Base-by-base conservation (phyloP, 2,888 invertebrate species). In the Unio delphinus region DNA sequence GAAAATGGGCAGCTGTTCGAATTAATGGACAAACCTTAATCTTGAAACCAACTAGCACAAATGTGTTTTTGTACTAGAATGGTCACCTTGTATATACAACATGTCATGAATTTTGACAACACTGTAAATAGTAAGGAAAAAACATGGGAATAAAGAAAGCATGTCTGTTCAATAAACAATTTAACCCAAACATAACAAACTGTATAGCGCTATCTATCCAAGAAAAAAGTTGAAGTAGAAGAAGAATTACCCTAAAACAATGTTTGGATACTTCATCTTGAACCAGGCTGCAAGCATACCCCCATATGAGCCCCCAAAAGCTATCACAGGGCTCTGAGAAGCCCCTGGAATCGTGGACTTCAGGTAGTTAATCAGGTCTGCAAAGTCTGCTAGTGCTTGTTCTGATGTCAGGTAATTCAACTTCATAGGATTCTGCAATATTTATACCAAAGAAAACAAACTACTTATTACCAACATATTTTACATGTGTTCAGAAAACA, bases 251-350 rank as follows among this genome's bases (percentile, higher is more conserved):
- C 94, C 98, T 54, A 92, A 91, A 15, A 97, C 93, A 55, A 95
- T 87, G 86, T 96, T 95, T 0, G 98, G 98, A 91, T 98, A 99
- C 90, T 98, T 99, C 90, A 97, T 95, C 57, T 98, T 93, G 85
- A 99, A 93, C 95, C 98, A 99, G 0, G 98, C 95, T 0, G 98
- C 93, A 54, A 99, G 90, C 99, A 99, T 99, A 54, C 99, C 99
- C 0, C 99, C 99, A 89, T 99, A 99, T 0, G 97, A 98, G 0
- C 99, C 95, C 86, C 94, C 92, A 87, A 94, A 93, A 1, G 95
- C 95, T 78, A 99, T 94, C 7, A 98, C 95, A 0, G 96, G 95
- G 82, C 94, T 93, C 69, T 91, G 87, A n/a, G 80, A 72, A 2
- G 90, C 90, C 4, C 89, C 90, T 30, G 82, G 80, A 7, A 83